phyloP scores from a whole-genome alignment of 2,888 invertebrate species.

The Acanthosepion pharaonis region DNA sequence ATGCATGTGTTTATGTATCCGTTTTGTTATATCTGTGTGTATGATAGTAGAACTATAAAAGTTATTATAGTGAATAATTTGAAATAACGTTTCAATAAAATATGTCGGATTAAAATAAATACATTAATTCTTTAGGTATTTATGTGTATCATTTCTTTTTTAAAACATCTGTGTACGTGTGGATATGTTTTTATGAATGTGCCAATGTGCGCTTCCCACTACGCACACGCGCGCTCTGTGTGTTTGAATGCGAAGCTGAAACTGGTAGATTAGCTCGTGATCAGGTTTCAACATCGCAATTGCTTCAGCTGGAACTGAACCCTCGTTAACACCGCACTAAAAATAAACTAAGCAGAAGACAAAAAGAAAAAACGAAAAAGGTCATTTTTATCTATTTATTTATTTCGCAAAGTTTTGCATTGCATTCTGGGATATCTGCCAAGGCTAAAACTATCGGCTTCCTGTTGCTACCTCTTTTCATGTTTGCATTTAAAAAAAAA shows the following conservation, averaged over 20 bases:
- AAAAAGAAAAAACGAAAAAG: background rate
- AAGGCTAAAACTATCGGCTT: background rate
- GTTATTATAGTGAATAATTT: too few relatives aligned
- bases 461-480: background rate
- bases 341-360: background rate
- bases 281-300: background rate
- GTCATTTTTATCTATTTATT: background rate
- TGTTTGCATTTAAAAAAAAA: background rate
- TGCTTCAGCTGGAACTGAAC: background rate
- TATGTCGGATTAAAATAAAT: too few relatives aligned
- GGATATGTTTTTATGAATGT: background rate
- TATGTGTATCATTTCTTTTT: too few relatives aligned
- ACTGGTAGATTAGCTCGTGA: background rate
- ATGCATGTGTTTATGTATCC: too few relatives aligned
- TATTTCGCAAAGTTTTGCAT: background rate
- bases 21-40: too few relatives aligned
- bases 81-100: too few relatives aligned
- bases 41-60: too few relatives aligned
- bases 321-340: background rate
- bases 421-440: background rate
- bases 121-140: too few relatives aligned
- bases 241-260: background rate
- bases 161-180: background rate
- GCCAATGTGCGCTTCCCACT: background rate
- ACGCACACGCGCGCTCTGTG: background rate